Conservation (phyloP, 2,797 vertebrate species). For the Fundulus diaphanus region DNA sequence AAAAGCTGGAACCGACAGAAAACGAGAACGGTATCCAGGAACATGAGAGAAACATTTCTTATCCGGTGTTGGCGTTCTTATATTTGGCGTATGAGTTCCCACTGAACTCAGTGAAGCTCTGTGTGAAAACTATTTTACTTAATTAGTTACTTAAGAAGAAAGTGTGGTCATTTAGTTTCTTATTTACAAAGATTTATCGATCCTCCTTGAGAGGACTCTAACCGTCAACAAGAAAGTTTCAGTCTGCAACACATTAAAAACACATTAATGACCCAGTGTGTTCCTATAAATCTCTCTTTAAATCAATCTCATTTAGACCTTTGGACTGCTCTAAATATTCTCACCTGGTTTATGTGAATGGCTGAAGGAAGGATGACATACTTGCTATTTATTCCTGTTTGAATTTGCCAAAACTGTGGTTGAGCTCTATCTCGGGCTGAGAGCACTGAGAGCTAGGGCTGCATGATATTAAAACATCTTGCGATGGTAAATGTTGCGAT, state of each 20-base stretch:
- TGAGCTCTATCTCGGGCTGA: not conserved
- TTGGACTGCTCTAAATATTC: conserved; percentile 22
- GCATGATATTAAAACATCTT: too few relatives aligned
- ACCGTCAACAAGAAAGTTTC: not conserved
- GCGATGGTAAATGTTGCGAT: too few relatives aligned
- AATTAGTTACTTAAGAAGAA: not conserved
- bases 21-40: not conserved
- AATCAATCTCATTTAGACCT: not conserved
- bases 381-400: conserved; percentile 26
- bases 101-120: not conserved
- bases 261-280: not conserved
- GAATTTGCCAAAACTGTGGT: conserved; percentile 1
- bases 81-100: not conserved
- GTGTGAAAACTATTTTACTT: not conserved
- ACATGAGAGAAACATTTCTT: not conserved
- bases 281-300: not conserved
- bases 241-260: not conserved
- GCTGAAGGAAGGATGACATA: conserved; percentile 28
- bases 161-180: not conserved
- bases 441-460: too few relatives aligned
- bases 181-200: not conserved
- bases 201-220: not conserved
- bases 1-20: not conserved
- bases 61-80: not conserved
- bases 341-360: not conserved